phyloP scores from a whole-genome alignment of 1,140 invertebrate genomes.

The Temnothorax nylanderi region DNA sequence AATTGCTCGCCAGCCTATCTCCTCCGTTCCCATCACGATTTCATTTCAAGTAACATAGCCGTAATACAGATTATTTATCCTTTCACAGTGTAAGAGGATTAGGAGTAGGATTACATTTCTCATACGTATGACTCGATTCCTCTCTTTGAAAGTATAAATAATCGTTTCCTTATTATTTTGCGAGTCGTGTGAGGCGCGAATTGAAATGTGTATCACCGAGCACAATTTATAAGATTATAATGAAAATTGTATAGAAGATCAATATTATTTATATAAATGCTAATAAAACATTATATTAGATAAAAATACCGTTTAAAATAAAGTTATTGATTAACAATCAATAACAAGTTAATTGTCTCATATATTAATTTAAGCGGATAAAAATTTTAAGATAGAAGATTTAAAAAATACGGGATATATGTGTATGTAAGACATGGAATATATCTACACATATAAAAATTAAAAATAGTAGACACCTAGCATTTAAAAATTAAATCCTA shows the following conservation, averaged over 20 bases:
- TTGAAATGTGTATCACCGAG: not conserved
- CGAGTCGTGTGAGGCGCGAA: not conserved
- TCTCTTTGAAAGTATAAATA: constrained; percentile 7
- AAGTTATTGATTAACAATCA: not conserved
- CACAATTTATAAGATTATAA: not conserved
- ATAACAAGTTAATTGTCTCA: not conserved
- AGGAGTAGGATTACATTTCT: constrained; percentile 7
- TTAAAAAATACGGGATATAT: not conserved
- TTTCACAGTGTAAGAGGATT: constrained; percentile 40
- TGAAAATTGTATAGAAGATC: not conserved
- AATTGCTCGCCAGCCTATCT: constrained; percentile 37
- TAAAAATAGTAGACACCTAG: not conserved
- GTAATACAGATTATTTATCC: constrained; percentile 40
- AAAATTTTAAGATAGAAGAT: not conserved
- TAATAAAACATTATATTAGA: not conserved
- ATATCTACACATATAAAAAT: not conserved
- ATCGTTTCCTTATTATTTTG: constrained; percentile 1
- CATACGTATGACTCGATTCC: constrained; percentile 11
- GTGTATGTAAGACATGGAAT: not conserved
- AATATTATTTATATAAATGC: constrained; percentile 7
- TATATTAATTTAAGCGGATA: not conserved
- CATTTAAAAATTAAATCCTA: not conserved
- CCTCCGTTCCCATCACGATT: constrained; percentile 15
- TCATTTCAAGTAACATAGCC: constrained; percentile 28
- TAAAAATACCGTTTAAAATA: not conserved